These are phyloP conservation scores for Melanogrammus aeglefinus DNA, from an alignment of 2,797 vertebrate species.

Conservation along the genomic window DNA sequence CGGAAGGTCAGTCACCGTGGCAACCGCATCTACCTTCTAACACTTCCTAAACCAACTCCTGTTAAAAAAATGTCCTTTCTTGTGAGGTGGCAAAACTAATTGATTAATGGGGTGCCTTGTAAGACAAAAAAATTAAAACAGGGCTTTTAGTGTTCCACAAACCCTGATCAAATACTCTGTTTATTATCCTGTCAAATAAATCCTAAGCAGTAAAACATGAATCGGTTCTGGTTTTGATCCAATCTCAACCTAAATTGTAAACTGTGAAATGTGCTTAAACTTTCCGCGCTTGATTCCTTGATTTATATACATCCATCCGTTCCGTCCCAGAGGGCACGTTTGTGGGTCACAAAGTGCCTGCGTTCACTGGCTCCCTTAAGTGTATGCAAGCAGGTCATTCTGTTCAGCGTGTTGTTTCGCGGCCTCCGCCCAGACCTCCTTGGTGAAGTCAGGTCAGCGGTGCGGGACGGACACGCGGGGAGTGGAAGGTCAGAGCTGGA, in stretches of 20 bases:
- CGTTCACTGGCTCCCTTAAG: background rate
- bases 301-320: background rate
- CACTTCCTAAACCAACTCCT: background rate
- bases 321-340: too few species aligned
- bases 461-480: background rate
- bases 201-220: background rate
- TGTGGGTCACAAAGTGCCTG: background rate
- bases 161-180: background rate
- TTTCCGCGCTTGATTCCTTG: background rate
- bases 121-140: background rate
- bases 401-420: background rate
- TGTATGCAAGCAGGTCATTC: background rate
- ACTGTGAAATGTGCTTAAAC: background rate
- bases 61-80: background rate
- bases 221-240: background rate
- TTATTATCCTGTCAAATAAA: background rate
- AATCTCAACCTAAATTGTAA: background rate
- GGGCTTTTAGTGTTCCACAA: background rate
- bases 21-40: background rate
- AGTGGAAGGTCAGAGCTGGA: conserved; percentile 64
- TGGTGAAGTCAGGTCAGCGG: background rate
- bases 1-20: conserved; percentile 81
- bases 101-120: background rate
- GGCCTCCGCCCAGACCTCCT: background rate
- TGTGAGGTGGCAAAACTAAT: background rate